A percentile compares a stretch with the other conserved stretches of the same genome.
Conservation (phyloP, 2,113 vertebrate genomes). For the Neolamprologus caudopunctatus region DNA sequence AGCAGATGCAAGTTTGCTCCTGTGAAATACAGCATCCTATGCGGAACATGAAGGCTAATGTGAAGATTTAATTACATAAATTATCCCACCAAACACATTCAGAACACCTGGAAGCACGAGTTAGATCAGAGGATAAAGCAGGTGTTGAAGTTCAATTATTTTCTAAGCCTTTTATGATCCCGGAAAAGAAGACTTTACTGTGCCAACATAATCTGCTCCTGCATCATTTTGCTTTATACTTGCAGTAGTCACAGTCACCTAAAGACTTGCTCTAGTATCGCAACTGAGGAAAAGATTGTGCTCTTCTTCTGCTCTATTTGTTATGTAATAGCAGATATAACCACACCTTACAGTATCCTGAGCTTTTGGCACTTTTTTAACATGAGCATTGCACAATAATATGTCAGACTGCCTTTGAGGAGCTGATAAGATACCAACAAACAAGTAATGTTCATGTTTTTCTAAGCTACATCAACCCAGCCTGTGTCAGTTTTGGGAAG, state of each 20-base stretch:
- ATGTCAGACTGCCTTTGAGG: background rate
- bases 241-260: background rate
- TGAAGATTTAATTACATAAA: background rate
- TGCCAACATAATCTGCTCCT: background rate
- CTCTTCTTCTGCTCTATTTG: background rate
- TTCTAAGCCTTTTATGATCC: background rate
- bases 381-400: background rate
- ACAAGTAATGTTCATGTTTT: background rate
- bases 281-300: background rate
- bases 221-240: background rate
- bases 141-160: background rate
- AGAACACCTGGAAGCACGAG: background rate
- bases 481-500: background rate
- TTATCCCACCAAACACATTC: background rate
- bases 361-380: background rate
- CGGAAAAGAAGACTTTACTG: background rate
- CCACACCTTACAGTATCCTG: background rate
- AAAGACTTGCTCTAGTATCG: background rate
- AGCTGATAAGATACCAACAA: background rate
- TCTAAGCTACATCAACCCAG: background rate
- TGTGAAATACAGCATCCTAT: background rate
- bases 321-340: background rate
- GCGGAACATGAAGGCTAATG: background rate
- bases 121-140: background rate
- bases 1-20: background rate